Evolutionary conservation across 2,113 vertebrate species (phyloP).

Genomic region (Neolamprologus hecqui): DNA sequence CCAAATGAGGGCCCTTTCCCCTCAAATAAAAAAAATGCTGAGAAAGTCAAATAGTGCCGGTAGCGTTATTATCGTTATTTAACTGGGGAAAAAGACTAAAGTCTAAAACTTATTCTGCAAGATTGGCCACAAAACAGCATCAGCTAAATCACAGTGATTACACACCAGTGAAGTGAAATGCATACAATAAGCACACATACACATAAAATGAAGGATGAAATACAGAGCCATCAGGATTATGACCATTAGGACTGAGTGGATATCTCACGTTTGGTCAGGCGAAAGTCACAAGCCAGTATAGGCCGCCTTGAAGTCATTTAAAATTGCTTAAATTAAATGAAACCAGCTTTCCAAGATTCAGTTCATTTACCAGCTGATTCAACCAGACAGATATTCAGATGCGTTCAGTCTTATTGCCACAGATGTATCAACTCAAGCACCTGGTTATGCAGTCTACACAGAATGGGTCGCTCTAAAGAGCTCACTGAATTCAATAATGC

Average conservation of each 20-base stretch:
- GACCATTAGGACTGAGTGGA: background rate
- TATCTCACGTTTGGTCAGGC: background rate
- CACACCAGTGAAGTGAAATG: background rate
- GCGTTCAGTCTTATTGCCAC: background rate
- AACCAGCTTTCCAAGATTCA: background rate
- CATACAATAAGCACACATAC: background rate
- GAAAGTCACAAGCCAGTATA: background rate
- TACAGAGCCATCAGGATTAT: background rate
- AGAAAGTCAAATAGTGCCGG: background rate
- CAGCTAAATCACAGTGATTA: background rate
- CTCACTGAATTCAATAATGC: background rate
- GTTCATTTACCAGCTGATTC: background rate
- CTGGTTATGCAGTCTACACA: background rate
- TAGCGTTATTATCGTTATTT: background rate
- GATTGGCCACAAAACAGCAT: background rate
- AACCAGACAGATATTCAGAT: background rate
- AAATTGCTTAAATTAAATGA: background rate
- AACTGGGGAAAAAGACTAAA: background rate
- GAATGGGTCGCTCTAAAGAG: background rate
- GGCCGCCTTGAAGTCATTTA: background rate
- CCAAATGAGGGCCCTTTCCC: background rate
- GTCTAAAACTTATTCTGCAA: background rate
- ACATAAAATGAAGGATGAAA: background rate
- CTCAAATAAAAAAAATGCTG: background rate
- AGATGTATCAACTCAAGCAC: background rate